Conservation (phyloP, 2,888 invertebrate species). For the Axea sp. region DNA sequence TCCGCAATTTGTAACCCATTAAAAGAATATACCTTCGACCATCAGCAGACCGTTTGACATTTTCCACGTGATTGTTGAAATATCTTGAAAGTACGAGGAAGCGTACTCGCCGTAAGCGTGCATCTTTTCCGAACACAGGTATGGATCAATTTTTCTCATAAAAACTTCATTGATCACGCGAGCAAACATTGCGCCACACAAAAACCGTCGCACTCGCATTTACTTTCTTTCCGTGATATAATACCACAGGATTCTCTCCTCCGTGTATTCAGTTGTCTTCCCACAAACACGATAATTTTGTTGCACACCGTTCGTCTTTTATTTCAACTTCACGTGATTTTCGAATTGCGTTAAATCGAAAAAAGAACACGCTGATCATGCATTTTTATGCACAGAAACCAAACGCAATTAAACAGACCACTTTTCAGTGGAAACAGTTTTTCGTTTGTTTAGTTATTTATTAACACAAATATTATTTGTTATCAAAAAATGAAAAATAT, state of each 20-base stretch:
- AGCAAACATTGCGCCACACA: neutral
- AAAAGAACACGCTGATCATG: too few relatives aligned
- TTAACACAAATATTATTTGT: too few relatives aligned
- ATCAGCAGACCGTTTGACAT: neutral
- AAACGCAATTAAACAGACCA: too few relatives aligned
- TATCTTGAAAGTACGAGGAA: neutral
- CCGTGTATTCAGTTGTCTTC: neutral
- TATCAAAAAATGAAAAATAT: too few relatives aligned
- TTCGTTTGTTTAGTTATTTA: too few relatives aligned
- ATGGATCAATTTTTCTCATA: constrained; percentile 6
- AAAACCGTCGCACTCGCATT: constrained; percentile 5
- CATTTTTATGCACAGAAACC: too few relatives aligned
- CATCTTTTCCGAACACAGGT: neutral
- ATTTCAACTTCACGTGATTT: too few relatives aligned
- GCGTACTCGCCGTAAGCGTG: neutral
- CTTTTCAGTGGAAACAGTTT: too few relatives aligned
- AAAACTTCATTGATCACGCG: constrained; percentile 5
- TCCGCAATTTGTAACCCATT: neutral
- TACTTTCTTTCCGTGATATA: constrained; percentile 22
- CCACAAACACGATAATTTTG: neutral
- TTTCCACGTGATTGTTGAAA: neutral
- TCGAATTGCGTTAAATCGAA: too few relatives aligned
- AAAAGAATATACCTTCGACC: neutral
- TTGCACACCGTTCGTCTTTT: too few relatives aligned
- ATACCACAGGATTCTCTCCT: neutral